phyloP scores from a whole-genome alignment of 1,140 invertebrate species.

The Drosophila pruinosa region DNA sequence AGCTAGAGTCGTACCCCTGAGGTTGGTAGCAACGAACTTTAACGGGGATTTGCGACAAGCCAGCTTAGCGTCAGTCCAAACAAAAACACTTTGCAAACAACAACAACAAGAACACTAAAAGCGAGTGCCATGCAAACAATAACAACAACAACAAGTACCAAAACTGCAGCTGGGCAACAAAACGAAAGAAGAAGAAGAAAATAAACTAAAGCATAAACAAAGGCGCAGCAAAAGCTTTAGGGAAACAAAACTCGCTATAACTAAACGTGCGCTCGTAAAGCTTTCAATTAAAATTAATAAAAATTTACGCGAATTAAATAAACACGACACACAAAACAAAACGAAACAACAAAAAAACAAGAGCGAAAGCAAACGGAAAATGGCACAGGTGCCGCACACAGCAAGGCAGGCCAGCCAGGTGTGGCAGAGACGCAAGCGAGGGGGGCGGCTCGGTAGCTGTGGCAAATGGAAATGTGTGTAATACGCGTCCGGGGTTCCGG shows the following conservation, averaged over 20 bases:
- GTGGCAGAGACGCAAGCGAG: background rate
- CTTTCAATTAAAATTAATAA: conserved; percentile 81
- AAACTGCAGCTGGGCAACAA: conserved; percentile 44
- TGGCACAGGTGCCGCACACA: background rate
- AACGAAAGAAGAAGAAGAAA: conserved; percentile 18
- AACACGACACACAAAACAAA: conserved; percentile 37
- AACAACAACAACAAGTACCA: conserved; percentile 48
- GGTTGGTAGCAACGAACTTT: conserved; percentile 47
- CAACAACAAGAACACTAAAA: conserved; percentile 34
- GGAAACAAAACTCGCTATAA: background rate
- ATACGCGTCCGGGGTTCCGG: conserved; percentile 20
- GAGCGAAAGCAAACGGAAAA: background rate
- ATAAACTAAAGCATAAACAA: conserved; percentile 50
- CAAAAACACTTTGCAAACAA: conserved; percentile 58
- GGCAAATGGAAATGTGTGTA: conserved; percentile 27
- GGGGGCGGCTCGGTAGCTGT: background rate
- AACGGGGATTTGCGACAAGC: conserved; percentile 48
- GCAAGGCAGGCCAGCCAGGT: background rate
- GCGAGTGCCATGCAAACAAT: conserved; percentile 48
- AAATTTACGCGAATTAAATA: conserved; percentile 79
- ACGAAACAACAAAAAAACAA: background rate
- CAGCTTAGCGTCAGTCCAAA: conserved; percentile 65
- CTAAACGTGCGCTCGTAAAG: conserved; percentile 69
- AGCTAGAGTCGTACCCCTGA: conserved; percentile 4
- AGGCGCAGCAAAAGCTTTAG: conserved; percentile 43